Evolutionary conservation across 2,888 invertebrate genomes (phyloP).

Genomic region (Vannuccia rotundouncinata): DNA sequence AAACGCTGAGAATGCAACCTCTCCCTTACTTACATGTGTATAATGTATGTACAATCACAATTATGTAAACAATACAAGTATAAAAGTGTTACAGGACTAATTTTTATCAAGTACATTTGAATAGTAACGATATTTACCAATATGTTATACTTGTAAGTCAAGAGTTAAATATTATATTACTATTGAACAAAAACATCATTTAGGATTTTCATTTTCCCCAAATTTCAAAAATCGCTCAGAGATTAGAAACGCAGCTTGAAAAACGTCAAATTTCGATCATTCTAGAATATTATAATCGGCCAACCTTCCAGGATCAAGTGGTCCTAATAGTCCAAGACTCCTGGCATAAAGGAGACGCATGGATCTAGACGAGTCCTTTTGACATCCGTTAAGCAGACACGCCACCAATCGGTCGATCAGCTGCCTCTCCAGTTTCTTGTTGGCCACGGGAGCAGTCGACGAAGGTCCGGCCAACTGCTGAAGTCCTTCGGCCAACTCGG

Average conservation of each 20-base stretch:
- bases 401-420: neutral
- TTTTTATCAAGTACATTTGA: neutral
- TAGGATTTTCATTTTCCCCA: no score
- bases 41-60: no score
- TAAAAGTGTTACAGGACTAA: no score
- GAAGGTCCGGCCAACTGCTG: neutral
- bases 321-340: conserved; percentile 30
- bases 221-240: no score
- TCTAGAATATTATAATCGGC: no score
- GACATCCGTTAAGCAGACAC: conserved; percentile 9
- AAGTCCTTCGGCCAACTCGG: neutral
- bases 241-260: no score
- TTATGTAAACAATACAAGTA: no score
- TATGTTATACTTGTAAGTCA: neutral
- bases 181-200: neutral
- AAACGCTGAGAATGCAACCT: no score
- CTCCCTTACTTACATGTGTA: no score
- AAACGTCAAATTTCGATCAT: no score
- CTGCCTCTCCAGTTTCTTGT: neutral
- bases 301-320: conserved; percentile 35
- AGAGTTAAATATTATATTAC: neutral
- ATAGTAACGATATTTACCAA: neutral
- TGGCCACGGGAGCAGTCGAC: neutral
- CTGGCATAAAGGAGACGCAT: conserved; percentile 29
- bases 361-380: neutral